Evolutionary conservation across 1,140 invertebrate genomes (phyloP), one percentile per base, ranked within the genome.

Genomic region (Bicyclus anynana): DNA sequence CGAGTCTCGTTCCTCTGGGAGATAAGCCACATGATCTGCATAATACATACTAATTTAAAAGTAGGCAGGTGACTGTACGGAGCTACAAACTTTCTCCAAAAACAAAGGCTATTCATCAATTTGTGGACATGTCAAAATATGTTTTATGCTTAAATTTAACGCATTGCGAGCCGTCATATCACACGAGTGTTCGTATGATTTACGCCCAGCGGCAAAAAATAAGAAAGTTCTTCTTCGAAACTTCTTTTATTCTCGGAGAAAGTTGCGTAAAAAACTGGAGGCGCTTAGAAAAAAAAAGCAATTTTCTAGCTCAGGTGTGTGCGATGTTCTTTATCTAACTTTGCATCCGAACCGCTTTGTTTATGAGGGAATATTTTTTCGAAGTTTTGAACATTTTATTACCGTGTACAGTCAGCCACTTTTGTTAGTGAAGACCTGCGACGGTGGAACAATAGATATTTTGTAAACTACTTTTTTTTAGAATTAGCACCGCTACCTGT

Each of bases 271-370:
- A 86, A 84, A 87, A 85, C 76, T 84, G 77, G 74, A 81, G 81
- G 78, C 78, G 83, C 80, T 86, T 84, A 85, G 82, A 88, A 88
- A 87, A 88, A 88, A 87, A 88, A 88, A 86, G 83, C 85, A 88
- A 88, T 88, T 86, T 88, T 74, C 85, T 86, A 88, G 83, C 85
- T 86, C 85, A 88, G 85, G 85, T 88, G 83, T 86, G 80, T 86
- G 76, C 80, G 85, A 88, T 85, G 83, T 86, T 86, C 83, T 86
- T 88, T 88, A 88, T 88, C 85, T 88, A 85, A 88, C 77, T 88
- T 88, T 86, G 79, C 85, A 86, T 88, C 85, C 82, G 82, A 85
- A 84, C 80, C 68, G 77, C 69, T 83, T 86, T 88, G 79, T 88
- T 88, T 88, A 88, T 83, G 83, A 72, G 61, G 77, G 74, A 72